Percentiles rank a stretch among this genome's conserved stretches.
Conservation (phyloP, 2,113 vertebrate species). For the Channa maculata region DNA sequence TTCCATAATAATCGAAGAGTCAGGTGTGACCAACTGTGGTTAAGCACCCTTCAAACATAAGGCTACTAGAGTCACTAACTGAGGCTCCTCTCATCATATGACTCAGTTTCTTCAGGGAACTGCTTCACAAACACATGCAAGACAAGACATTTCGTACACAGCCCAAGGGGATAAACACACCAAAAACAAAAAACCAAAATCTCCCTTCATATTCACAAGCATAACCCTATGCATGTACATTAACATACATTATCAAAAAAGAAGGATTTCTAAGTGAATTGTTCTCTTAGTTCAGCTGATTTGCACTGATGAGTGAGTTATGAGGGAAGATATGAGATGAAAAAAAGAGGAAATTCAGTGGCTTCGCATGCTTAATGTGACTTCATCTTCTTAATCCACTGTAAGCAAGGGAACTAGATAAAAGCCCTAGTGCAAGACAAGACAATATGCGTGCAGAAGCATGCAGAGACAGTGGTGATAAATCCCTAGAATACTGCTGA, state of each 20-base stretch:
- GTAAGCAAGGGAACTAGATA: slow-evolving; percentile 48
- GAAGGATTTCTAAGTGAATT: slow-evolving; percentile 19
- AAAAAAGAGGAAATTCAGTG: slow-evolving; percentile 57
- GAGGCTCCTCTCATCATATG: neutral
- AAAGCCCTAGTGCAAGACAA: slow-evolving; percentile 48
- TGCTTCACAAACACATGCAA: slow-evolving; percentile 29
- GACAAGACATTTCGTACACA: slow-evolving; percentile 1
- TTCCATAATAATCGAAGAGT: too few relatives aligned
- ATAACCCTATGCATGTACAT: neutral
- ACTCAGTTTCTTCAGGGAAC: slow-evolving; percentile 43
- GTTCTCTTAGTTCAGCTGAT: slow-evolving; percentile 38
- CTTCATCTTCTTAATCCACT: slow-evolving; percentile 61
- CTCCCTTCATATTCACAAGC: slow-evolving; percentile 26
- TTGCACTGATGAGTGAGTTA: slow-evolving; percentile 2
- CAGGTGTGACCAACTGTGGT: too few relatives aligned
- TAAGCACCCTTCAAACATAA: neutral
- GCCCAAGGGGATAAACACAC: slow-evolving; percentile 3
- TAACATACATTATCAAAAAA: slow-evolving; percentile 4
- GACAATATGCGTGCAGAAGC: slow-evolving; percentile 46
- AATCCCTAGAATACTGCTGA: slow-evolving; percentile 53
- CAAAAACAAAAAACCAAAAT: neutral
- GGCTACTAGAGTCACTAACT: neutral
- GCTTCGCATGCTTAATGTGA: slow-evolving; percentile 46
- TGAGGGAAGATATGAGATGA: slow-evolving; percentile 41
- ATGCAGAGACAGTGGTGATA: slow-evolving; percentile 28